Evolutionary conservation across 2,888 invertebrate genomes (phyloP).

Genomic region (Hoplodrina ambigua): DNA sequence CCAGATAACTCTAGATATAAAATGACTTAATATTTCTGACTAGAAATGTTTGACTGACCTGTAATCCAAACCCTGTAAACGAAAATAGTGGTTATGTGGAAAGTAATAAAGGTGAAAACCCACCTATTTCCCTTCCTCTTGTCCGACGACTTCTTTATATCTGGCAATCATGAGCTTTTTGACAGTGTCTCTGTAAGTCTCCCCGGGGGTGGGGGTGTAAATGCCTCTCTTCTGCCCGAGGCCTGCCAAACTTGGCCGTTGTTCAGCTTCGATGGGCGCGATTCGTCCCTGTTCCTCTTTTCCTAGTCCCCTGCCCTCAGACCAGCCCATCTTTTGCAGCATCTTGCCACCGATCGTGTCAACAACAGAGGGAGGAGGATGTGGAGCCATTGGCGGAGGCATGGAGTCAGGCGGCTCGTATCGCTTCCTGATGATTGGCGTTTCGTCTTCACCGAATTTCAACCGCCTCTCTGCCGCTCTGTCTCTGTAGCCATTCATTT

Average conservation of each 20-base stretch:
- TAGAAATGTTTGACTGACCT: conserved; percentile 75
- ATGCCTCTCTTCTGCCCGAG: conserved; percentile 95
- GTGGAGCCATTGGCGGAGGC: conserved; percentile 89
- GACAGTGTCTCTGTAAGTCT: conserved; percentile 97
- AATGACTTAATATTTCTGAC: conserved; percentile 14
- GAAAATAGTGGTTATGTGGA: conserved; percentile 55
- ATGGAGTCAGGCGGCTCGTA: conserved; percentile 78
- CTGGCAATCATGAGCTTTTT: conserved; percentile 97
- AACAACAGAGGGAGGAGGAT: conserved; percentile 92
- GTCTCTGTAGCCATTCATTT: conserved; percentile 94
- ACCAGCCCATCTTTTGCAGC: conserved; percentile 99
- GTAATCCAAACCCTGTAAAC: conserved; percentile 73
- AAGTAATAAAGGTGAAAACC: conserved; percentile 70
- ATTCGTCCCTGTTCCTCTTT: conserved; percentile 97
- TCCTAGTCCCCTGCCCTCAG: conserved; percentile 98
- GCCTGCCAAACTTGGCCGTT: conserved; percentile 94
- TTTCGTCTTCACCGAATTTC: conserved; percentile 97
- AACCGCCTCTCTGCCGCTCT: conserved; percentile 98
- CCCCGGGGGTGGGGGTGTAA: conserved; percentile 94
- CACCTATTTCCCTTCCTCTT: conserved; percentile 88
- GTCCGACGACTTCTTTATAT: conserved; percentile 95
- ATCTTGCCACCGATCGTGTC: conserved; percentile 98
- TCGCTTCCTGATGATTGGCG: conserved; percentile 84
- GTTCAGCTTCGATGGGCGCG: conserved; percentile 96
- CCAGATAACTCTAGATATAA: conserved; percentile 12